These are phyloP conservation scores for Alcedo quadribrachys DNA, from an alignment of 2,797 vertebrate genomes.

Conservation along the genomic window DNA sequence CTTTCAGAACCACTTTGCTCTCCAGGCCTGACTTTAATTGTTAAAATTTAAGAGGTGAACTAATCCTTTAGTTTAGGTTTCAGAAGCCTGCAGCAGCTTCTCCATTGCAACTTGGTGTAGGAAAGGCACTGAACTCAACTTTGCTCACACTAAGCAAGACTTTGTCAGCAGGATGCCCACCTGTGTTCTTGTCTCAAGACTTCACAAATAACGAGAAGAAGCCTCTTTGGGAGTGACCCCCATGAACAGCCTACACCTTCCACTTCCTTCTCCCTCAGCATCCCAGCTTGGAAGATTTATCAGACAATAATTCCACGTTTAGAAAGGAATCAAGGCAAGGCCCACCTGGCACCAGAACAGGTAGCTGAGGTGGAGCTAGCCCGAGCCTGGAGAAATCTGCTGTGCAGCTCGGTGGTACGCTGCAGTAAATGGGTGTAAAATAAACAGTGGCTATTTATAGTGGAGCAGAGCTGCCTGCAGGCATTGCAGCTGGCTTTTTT, in stretches of 20 bases:
- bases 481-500: background rate
- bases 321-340: background rate
- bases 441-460: slow-evolving; percentile 40
- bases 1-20: background rate
- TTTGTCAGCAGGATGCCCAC: background rate
- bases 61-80: background rate
- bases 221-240: background rate
- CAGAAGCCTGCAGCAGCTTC: background rate
- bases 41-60: background rate
- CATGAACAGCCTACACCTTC: background rate
- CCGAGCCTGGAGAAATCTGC: background rate
- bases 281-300: background rate
- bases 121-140: background rate
- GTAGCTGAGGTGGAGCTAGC: background rate
- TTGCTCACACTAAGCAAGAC: background rate
- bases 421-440: background rate
- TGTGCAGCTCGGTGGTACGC: background rate
- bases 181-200: background rate
- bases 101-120: background rate
- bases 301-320: background rate
- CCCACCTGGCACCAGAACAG: background rate
- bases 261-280: background rate
- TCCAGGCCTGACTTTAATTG: background rate
- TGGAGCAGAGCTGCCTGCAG: background rate
- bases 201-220: background rate